Evolutionary conservation across 1,140 invertebrate species (phyloP).

Genomic region (Bombus ignitus): DNA sequence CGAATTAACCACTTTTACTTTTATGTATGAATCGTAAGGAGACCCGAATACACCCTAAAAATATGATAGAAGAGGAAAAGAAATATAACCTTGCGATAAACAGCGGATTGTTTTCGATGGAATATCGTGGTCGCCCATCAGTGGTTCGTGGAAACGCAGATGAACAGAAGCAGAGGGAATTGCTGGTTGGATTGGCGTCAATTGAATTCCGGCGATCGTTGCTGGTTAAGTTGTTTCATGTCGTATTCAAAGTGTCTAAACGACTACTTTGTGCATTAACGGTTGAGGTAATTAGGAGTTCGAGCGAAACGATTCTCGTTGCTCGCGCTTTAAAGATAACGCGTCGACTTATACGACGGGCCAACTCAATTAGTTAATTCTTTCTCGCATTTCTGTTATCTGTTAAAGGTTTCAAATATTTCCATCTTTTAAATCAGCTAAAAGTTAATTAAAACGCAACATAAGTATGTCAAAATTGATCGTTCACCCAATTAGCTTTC

Average conservation of each 20-base stretch:
- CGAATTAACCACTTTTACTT: too few relatives aligned
- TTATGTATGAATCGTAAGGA: too few relatives aligned
- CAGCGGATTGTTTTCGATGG: not conserved
- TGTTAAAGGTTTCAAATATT: too few relatives aligned
- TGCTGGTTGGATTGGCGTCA: conserved; percentile 25
- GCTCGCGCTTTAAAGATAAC: not conserved
- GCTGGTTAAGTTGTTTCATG: conserved; percentile 2
- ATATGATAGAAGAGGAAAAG: not conserved
- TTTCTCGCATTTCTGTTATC: not conserved
- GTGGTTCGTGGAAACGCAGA: conserved; percentile 42
- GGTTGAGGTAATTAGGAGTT: not conserved
- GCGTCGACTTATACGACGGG: too few relatives aligned
- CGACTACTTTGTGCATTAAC: conserved; percentile 6
- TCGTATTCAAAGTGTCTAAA: conserved; percentile 20
- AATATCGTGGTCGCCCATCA: conserved; percentile 2
- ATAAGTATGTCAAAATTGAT: not conserved
- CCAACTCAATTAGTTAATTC: not conserved
- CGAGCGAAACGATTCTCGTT: not conserved
- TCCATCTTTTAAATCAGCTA: too few relatives aligned
- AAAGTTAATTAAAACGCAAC: not conserved
- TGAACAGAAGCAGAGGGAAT: conserved; percentile 38
- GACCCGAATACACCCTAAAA: not conserved
- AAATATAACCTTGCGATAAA: not conserved
- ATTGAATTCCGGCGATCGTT: conserved; percentile 15
- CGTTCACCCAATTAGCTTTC: not conserved